A percentile compares a stretch with the other conserved stretches of the same genome.
These are phyloP conservation scores for Apocrypta bakeri DNA, from an alignment of 1,140 invertebrate species.

Conservation along the genomic window DNA sequence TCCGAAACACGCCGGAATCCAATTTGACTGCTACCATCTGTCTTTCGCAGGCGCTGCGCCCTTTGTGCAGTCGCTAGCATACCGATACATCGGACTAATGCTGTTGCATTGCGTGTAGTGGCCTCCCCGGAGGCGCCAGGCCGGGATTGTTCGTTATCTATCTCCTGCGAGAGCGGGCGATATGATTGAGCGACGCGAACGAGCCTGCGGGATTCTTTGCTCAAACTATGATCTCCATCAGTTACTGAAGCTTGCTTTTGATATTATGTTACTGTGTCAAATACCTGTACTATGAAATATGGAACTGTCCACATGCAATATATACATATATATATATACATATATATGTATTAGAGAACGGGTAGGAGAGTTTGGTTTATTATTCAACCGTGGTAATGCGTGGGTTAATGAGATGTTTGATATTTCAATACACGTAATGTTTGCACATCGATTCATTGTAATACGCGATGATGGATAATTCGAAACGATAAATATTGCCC, in stretches of 20 bases:
- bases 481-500: no score
- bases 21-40: constrained; percentile 65
- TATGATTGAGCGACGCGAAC: neutral
- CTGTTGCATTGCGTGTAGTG: neutral
- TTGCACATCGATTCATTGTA: no score
- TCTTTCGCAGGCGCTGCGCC: constrained; percentile 54
- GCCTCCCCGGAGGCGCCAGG: neutral
- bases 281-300: no score
- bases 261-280: neutral
- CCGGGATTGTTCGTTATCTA: constrained; percentile 18
- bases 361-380: no score
- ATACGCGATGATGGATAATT: no score
- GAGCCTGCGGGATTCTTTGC: neutral
- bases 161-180: neutral
- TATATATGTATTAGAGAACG: no score
- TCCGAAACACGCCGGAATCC: constrained; percentile 58
- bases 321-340: no score
- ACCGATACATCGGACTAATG: constrained; percentile 47
- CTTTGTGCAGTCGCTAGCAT: constrained; percentile 52
- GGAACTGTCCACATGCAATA: no score
- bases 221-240: neutral
- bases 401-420: no score
- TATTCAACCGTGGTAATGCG: no score
- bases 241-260: neutral
- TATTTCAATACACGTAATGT: no score